Conservation (phyloP, 2,888 invertebrate genomes). For the Didymodactylos carnosus region DNA sequence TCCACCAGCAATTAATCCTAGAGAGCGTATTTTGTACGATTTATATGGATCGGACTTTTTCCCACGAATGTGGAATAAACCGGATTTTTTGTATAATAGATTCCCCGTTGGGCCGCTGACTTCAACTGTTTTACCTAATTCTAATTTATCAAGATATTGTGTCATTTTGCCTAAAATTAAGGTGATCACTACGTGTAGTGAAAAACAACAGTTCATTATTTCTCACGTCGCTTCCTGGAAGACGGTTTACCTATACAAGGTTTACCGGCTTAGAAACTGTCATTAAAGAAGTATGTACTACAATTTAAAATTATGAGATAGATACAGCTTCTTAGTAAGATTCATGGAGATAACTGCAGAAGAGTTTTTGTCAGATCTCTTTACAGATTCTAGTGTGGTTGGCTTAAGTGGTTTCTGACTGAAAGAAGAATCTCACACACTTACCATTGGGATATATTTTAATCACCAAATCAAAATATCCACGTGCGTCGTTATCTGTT, state of each 20-base stretch:
- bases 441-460: constrained; percentile 21
- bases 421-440: too few species aligned
- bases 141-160: constrained; percentile 67
- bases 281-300: too few species aligned
- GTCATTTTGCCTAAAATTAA: constrained; percentile 94
- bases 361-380: too few species aligned
- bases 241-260: too few species aligned
- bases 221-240: too few species aligned
- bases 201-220: too few species aligned
- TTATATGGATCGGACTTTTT: not conserved
- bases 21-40: not conserved
- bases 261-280: too few species aligned
- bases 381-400: too few species aligned
- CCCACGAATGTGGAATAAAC: constrained; percentile 18
- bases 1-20: constrained; percentile 14
- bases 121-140: constrained; percentile 75
- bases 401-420: too few species aligned
- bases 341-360: too few species aligned
- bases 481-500: constrained; percentile 75
- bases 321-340: constrained; percentile 65
- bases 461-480: constrained; percentile 38
- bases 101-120: constrained; percentile 82
- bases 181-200: too few species aligned
- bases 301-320: too few species aligned
- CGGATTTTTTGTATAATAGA: constrained; percentile 56